Base-by-base conservation (phyloP, 2,888 invertebrate species). In the Cheiracanthium punctorium region DNA sequence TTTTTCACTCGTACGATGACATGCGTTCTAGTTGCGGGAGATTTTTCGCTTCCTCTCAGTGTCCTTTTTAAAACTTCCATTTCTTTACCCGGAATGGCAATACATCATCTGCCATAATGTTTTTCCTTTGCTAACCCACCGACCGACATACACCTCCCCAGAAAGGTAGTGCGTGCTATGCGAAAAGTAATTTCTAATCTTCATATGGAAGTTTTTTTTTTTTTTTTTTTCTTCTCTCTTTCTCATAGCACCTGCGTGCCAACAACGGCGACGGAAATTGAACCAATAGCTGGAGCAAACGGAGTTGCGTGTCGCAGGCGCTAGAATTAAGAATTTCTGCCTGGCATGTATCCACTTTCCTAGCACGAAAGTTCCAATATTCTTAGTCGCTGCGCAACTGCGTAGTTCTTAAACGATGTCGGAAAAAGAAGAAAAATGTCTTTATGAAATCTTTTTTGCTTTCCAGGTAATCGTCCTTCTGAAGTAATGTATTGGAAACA, bases 331-430 rank as follows among this genome's bases (percentile, higher is more conserved):
- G 48, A 48, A 48, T 48, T 48, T 37, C n/a, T 17, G 73, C 32
- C 67, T 81, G 80, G 80, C 80, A 67, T 69, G 64, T 65, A 74
- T 73, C 80, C 80, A 81, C 74, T 69, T 73, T 71, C 71, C 32
- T 32, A 52, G 64, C 24, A 24, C 48, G 48, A 48, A 48, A 48
- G 12, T 48, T n/a, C 48, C 48, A 48, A 48, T 48, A 48, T 48
- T 48, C 48, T 48, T 48, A 17, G 48, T 2, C 48, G n/a, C n/a
- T 17, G 8, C 17, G 48, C 48, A 48, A 48, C 10, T 48, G 48
- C 48, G 48, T 17, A 48, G 48, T 48, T 48, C 17, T 17, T 48
- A 48, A n/a, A 48, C 48, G 48, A 17, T 48, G 48, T 48, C 48
- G 12, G 14, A 2, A 48, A 48, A 48, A 48, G 14, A n/a, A n/a